Conservation (phyloP, 1,140 invertebrate genomes). For the Telenomus remus region DNA sequence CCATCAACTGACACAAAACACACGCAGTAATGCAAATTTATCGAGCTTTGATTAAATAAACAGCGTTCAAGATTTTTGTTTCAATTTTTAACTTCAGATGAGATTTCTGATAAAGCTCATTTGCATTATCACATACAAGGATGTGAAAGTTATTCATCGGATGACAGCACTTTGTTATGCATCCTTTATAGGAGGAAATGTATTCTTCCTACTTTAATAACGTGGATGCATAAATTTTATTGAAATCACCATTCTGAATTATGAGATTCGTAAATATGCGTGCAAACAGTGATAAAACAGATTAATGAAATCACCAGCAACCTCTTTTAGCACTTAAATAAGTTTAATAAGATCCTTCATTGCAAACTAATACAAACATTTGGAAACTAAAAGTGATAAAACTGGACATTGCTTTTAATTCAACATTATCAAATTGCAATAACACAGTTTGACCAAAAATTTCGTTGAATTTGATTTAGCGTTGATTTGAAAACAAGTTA, state of each 20-base stretch:
- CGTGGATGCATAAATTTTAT: conserved; percentile 6
- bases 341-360: background rate
- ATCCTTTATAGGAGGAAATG: conserved; percentile 11
- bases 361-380: too few relatives aligned
- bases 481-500: too few relatives aligned
- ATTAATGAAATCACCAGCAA: too few relatives aligned
- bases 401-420: too few relatives aligned
- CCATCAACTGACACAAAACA: too few relatives aligned
- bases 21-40: too few relatives aligned
- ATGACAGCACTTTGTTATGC: conserved; percentile 13
- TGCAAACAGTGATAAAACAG: background rate
- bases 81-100: conserved; percentile 3
- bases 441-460: too few relatives aligned
- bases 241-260: conserved; percentile 3
- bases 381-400: too few relatives aligned
- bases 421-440: too few relatives aligned
- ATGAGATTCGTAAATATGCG: conserved; percentile 2
- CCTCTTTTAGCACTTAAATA: background rate
- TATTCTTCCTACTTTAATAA: conserved; percentile 15
- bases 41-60: too few relatives aligned
- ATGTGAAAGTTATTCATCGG: conserved; percentile 15
- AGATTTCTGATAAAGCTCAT: conserved; percentile 2
- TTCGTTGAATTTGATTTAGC: too few relatives aligned
- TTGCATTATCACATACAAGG: conserved; percentile 12
- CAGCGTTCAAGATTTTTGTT: conserved; percentile 2